Evolutionary conservation across 1,140 invertebrate genomes (phyloP).

Genomic region (Bombus confusus): DNA sequence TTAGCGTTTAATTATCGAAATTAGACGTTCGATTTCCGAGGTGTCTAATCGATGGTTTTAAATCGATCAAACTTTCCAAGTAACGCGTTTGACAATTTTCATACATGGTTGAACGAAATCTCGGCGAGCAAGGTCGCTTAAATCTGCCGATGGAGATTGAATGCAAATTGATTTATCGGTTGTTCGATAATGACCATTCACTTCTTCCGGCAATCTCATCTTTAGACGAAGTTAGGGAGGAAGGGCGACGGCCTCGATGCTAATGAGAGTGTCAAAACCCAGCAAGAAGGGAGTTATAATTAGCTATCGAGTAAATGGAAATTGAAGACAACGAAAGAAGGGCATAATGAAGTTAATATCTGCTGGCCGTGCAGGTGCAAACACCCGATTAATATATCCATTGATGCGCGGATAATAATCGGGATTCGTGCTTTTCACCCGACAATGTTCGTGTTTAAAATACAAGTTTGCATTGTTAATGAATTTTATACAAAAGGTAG

Average conservation of each 20-base stretch:
- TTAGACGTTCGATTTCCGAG: too few species aligned
- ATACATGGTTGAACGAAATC: not conserved
- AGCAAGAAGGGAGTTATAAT: slow-evolving; percentile 44
- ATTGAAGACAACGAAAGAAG: slow-evolving; percentile 43
- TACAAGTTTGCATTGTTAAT: not conserved
- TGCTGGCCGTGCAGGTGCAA: not conserved
- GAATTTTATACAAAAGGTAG: not conserved
- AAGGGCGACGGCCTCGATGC: slow-evolving; percentile 13
- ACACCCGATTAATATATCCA: not conserved
- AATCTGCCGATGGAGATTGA: slow-evolving; percentile 7
- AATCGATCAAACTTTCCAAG: not conserved
- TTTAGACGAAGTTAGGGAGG: slow-evolving; percentile 15
- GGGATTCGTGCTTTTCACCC: not conserved
- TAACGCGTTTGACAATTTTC: not conserved
- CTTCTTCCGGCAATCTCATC: slow-evolving; percentile 26
- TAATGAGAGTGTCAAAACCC: slow-evolving; percentile 66
- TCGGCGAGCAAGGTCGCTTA: not conserved
- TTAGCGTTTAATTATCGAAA: too few species aligned
- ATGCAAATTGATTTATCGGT: slow-evolving; percentile 38
- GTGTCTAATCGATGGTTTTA: not conserved
- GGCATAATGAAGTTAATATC: slow-evolving; percentile 24
- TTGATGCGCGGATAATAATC: not conserved
- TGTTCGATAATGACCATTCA: slow-evolving; percentile 35
- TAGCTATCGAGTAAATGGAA: slow-evolving; percentile 55
- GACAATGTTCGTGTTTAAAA: not conserved